These are phyloP conservation scores for Cheilosia vulpina DNA, from an alignment of 2,888 invertebrate species.

Conservation along the genomic window DNA sequence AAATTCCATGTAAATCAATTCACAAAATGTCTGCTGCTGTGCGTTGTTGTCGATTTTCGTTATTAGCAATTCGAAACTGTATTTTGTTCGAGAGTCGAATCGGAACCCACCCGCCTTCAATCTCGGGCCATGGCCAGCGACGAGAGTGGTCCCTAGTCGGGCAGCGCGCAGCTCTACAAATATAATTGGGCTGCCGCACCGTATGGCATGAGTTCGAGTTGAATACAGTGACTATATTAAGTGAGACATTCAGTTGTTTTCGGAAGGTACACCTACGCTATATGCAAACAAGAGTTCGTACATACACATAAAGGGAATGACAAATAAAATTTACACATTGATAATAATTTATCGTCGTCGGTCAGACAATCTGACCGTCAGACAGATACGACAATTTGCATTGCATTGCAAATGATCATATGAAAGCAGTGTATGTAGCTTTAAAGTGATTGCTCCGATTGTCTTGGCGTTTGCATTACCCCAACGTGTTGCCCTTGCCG, in stretches of 20 bases:
- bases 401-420: conserved; percentile 36
- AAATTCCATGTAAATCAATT: conserved; percentile 67
- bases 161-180: conserved; percentile 33
- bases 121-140: conserved; percentile 26
- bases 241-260: conserved; percentile 50
- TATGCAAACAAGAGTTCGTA: background rate
- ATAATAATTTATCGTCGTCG: conserved; percentile 28
- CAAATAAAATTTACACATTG: conserved; percentile 50
- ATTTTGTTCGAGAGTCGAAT: conserved; percentile 13
- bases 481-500: background rate
- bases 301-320: conserved; percentile 28
- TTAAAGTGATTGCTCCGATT: conserved; percentile 42
- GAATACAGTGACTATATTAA: conserved; percentile 49
- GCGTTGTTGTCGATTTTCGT: conserved; percentile 62
- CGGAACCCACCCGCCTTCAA: conserved; percentile 22
- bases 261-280: conserved; percentile 25
- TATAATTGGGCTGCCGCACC: conserved; percentile 40
- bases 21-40: conserved; percentile 51
- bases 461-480: background rate
- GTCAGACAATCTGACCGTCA: conserved; percentile 4
- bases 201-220: conserved; percentile 27
- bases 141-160: conserved; percentile 21
- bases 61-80: conserved; percentile 42
- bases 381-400: conserved; percentile 40
- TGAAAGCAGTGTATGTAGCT: conserved; percentile 50